Conservation (phyloP, 1,140 invertebrate species). For the Plectrocnemia conspersa region DNA sequence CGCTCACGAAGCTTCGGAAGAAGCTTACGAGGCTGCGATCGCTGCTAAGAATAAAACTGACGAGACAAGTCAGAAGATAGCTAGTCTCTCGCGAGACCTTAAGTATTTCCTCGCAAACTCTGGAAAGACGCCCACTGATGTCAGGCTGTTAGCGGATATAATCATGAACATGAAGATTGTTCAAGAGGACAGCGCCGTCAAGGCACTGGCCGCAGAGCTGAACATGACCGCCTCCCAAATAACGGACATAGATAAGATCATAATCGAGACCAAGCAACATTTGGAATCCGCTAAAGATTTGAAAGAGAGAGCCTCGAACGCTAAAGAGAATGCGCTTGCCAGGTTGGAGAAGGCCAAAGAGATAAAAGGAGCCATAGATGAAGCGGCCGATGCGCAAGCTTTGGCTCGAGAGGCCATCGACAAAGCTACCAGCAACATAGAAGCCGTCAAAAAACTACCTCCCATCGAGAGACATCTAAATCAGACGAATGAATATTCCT, state of each 20-base stretch:
- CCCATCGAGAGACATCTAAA: constrained; percentile 63
- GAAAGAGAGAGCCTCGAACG: constrained; percentile 68
- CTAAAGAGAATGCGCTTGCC: constrained; percentile 63
- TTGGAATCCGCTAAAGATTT: constrained; percentile 67
- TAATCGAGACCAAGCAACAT: constrained; percentile 77
- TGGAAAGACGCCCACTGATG: constrained; percentile 74
- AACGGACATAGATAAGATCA: constrained; percentile 85
- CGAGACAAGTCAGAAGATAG: constrained; percentile 51
- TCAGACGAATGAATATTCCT: constrained; percentile 68
- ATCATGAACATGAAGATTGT: constrained; percentile 60
- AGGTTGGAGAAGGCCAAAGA: constrained; percentile 56
- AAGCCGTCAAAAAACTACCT: constrained; percentile 63
- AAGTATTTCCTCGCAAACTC: constrained; percentile 70
- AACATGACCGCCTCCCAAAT: constrained; percentile 79
- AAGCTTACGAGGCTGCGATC: constrained; percentile 48
- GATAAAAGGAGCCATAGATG: constrained; percentile 55
- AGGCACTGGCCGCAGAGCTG: constrained; percentile 74
- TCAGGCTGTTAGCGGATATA: constrained; percentile 70
- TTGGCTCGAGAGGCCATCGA: constrained; percentile 73
- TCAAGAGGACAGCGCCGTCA: constrained; percentile 79
- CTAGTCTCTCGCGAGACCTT: constrained; percentile 61
- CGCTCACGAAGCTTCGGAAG: constrained; percentile 50
- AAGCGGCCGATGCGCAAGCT: constrained; percentile 71
- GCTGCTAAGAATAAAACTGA: constrained; percentile 50
- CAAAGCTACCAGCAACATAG: constrained; percentile 74